phyloP scores from a whole-genome alignment of 2,113 vertebrate species.

The Perognathus longimembris region DNA sequence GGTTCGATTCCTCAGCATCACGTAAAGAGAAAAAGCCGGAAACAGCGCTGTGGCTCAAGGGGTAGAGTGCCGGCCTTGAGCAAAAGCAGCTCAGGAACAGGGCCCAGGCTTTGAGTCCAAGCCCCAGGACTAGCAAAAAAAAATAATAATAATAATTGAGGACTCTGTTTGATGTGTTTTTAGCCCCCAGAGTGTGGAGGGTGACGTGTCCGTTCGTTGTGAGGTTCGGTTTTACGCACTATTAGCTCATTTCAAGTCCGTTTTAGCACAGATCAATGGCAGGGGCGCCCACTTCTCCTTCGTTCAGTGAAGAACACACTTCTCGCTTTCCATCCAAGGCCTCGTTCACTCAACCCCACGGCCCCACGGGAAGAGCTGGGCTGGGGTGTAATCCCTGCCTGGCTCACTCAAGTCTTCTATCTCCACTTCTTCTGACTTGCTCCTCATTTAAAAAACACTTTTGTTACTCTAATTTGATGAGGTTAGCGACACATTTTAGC shows the following conservation, averaged over 20 bases:
- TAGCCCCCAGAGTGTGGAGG: neutral
- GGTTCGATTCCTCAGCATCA: too few species aligned
- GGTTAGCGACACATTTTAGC: constrained; percentile 21
- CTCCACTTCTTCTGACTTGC: neutral
- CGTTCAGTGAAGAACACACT: neutral
- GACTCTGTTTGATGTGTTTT: neutral
- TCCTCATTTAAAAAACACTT: constrained; percentile 15
- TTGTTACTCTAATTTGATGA: neutral
- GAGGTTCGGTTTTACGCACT: neutral
- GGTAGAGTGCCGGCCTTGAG: too few species aligned
- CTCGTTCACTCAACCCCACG: neutral
- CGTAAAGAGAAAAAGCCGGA: too few species aligned
- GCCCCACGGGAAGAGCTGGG: neutral
- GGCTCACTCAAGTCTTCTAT: neutral
- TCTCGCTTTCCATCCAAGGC: too few species aligned
- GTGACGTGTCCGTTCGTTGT: neutral
- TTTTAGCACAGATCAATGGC: neutral
- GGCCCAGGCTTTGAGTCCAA: too few species aligned
- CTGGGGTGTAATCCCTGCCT: neutral
- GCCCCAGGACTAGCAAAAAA: too few species aligned
- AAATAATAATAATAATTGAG: neutral
- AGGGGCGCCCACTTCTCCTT: neutral
- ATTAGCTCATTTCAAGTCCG: neutral
- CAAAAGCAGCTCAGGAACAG: too few species aligned
- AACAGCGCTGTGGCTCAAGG: too few species aligned